Evolutionary conservation across 2,888 invertebrate species (phyloP).

Genomic region (Orthonychiurus folsomi): DNA sequence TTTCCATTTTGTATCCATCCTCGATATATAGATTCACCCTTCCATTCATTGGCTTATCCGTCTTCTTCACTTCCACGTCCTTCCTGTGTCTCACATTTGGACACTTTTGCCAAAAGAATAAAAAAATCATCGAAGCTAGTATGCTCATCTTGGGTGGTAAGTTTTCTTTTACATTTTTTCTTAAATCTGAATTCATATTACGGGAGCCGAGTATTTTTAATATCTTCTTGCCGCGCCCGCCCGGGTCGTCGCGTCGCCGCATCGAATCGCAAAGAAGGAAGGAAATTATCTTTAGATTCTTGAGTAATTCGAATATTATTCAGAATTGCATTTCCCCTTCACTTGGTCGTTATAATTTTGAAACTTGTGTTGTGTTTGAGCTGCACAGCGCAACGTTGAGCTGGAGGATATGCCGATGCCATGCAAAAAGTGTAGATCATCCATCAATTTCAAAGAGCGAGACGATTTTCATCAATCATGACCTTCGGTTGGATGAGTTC

Average conservation of each 20-base stretch:
- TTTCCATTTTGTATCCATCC: no score
- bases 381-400: no score
- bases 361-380: constrained; percentile 8
- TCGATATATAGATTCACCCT: constrained; percentile 39
- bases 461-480: constrained; percentile 11
- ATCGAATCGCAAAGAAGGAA: no score
- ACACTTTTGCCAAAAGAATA: constrained; percentile 36
- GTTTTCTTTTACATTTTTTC: neutral
- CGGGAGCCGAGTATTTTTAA: constrained; percentile 3
- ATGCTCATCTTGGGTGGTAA: constrained; percentile 39
- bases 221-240: no score
- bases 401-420: neutral
- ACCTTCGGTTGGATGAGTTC: neutral
- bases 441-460: constrained; percentile 15
- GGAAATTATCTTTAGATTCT: no score
- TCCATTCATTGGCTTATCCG: constrained; percentile 37
- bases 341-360: no score
- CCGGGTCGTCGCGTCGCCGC: no score
- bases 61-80: constrained; percentile 34
- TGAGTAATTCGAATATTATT: no score
- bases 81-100: constrained; percentile 38
- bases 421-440: constrained; percentile 10
- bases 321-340: no score
- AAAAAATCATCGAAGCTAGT: constrained; percentile 38
- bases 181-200: neutral